These are phyloP conservation scores for Standfussiana lucernea DNA, from an alignment of 2,888 invertebrate species.

Conservation along the genomic window DNA sequence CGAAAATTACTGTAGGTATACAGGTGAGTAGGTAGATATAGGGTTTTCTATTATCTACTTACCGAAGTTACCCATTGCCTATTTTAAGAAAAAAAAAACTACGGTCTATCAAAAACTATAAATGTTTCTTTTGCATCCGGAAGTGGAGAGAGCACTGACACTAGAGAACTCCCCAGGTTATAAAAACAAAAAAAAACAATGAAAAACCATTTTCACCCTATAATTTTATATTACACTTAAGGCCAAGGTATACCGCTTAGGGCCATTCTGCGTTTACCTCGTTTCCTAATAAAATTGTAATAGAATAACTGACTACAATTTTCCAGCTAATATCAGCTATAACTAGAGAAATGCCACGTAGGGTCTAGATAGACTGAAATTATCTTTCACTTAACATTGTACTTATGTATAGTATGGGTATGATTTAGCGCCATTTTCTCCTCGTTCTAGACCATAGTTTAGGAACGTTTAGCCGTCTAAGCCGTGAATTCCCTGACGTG, in stretches of 20 bases:
- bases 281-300: constrained; percentile 59
- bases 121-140: background rate
- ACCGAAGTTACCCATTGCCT: background rate
- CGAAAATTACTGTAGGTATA: background rate
- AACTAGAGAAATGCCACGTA: constrained; percentile 48
- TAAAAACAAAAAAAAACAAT: constrained; percentile 2
- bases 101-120: background rate
- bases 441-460: constrained; percentile 76
- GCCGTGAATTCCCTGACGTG: constrained; percentile 67
- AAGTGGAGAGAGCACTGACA: no score
- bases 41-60: background rate
- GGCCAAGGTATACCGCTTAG: constrained; percentile 38
- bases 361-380: constrained; percentile 61
- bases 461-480: constrained; percentile 74
- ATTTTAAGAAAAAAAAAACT: background rate
- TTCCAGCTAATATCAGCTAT: constrained; percentile 53
- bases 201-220: constrained; percentile 6
- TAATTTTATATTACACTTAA: constrained; percentile 46
- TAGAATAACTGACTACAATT: constrained; percentile 58
- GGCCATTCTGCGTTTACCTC: constrained; percentile 41
- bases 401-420: constrained; percentile 44
- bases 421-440: constrained; percentile 69
- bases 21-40: background rate
- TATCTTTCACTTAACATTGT: constrained; percentile 66
- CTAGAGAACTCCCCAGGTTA: no score